Base-by-base conservation (phyloP, 1,140 invertebrate genomes). In the Plectus sambesii region DNA sequence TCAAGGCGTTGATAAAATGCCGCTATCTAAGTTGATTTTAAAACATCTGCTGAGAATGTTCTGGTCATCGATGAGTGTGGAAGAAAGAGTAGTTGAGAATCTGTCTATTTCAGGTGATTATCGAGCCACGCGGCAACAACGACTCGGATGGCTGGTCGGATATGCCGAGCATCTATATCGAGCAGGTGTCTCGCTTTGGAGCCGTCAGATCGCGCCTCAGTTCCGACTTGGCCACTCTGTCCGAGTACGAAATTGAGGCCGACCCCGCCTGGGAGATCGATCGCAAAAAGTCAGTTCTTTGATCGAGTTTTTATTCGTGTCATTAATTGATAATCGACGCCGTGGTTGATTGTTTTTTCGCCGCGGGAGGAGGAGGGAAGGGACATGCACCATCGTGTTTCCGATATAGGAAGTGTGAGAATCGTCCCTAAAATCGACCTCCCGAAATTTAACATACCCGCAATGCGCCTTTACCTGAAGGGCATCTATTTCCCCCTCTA, bases 241-340 rank as follows among this genome's bases (percentile, higher is more conserved):
- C 60, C 8, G 62, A 65, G 15, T 66, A 69, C 42, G 66, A 66
- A 56, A 63, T 66, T 12, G 59, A 62, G n/a, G 63, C 66, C 5
- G 64, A 67, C 49, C 49, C 51, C n/a, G 27, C 36, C 17, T 67
- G 59, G 51, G 64, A 67, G 44, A 63, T 67, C 35, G 64, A 69
- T 20, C 38, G 64, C 51, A 55, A 49, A 8, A 41, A 48, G 53
- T 49, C 12, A 23, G 53, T 4, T 20, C 33, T n/a, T n/a, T n/a
- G n/a, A n/a, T n/a, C n/a, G n/a, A n/a, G n/a, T n/a, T n/a, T n/a
- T n/a, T n/a, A n/a, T n/a, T n/a, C n/a, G n/a, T n/a, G n/a, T n/a
- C n/a, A n/a, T n/a, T n/a, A n/a, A n/a, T n/a, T n/a, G n/a, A n/a
- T n/a, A n/a, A n/a, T n/a, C n/a, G n/a, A n/a, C n/a, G n/a, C n/a